A percentile compares a stretch with the other conserved stretches of the same genome.
phyloP scores from a whole-genome alignment of 2,888 invertebrate species.

The Lomographa bimaculata region DNA sequence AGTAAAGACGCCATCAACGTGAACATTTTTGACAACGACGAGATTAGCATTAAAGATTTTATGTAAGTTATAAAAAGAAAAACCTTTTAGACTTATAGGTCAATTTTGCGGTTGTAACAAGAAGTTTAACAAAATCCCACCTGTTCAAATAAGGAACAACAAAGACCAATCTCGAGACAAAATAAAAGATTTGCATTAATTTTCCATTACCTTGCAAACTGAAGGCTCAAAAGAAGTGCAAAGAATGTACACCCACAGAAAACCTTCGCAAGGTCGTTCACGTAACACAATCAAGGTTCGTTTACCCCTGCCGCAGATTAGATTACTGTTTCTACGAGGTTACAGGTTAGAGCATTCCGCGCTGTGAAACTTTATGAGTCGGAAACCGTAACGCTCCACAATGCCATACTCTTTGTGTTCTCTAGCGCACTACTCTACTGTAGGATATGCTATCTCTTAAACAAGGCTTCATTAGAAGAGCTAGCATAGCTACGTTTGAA shows the following conservation, averaged over 20 bases:
- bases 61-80: slow-evolving; percentile 3
- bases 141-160: neutral
- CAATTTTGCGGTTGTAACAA: too few relatives aligned
- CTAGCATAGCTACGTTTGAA: too few relatives aligned
- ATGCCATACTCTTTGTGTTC: slow-evolving; percentile 30
- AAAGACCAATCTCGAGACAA: slow-evolving; percentile 10
- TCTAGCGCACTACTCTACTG: slow-evolving; percentile 19
- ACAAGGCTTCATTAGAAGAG: slow-evolving; percentile 8
- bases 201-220: slow-evolving; percentile 19
- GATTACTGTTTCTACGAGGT: neutral
- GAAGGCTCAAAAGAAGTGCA: slow-evolving; percentile 19
- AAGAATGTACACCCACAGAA: slow-evolving; percentile 25
- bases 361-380: slow-evolving; percentile 43
- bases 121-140: too few relatives aligned
- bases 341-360: slow-evolving; percentile 28
- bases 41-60: slow-evolving; percentile 5
- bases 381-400: slow-evolving; percentile 41
- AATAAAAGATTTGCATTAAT: slow-evolving; percentile 21
- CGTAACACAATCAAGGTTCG: slow-evolving; percentile 19
- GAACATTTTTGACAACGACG: slow-evolving; percentile 2
- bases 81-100: slow-evolving; percentile 1
- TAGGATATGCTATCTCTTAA: slow-evolving; percentile 3
- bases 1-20: slow-evolving; percentile 7
- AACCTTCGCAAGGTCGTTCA: slow-evolving; percentile 32
- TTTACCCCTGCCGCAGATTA: slow-evolving; percentile 16